A percentile compares a stretch with the other conserved stretches of the same genome.
phyloP scores from a whole-genome alignment of 35 echinoderm and acorn worm genomes.

The Anneissia japonica region DNA sequence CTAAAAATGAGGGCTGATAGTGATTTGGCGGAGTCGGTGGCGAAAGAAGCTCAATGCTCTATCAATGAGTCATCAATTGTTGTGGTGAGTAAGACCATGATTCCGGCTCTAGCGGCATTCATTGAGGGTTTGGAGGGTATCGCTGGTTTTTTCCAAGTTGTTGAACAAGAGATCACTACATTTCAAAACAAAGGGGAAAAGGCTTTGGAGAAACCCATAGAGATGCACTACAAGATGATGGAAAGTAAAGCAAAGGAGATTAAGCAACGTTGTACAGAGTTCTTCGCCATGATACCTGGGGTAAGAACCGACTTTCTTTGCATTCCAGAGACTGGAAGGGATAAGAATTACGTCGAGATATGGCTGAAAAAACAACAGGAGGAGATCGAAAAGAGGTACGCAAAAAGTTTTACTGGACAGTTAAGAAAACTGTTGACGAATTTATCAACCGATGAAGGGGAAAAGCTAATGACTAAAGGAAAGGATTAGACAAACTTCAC shows the following conservation, averaged over 20 bases:
- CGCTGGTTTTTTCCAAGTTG: background rate
- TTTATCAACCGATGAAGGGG: background rate
- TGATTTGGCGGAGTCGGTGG: background rate
- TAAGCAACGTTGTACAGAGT: background rate
- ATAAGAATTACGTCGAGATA: constrained; percentile 11
- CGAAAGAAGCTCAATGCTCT: background rate
- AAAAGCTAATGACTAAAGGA: background rate
- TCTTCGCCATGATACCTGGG: constrained; percentile 9
- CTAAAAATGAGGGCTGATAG: background rate
- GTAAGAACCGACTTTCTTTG: background rate
- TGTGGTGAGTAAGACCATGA: background rate
- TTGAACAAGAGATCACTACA: background rate
- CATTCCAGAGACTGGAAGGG: background rate
- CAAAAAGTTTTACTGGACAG: background rate
- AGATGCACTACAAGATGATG: constrained; percentile 15
- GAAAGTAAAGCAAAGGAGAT: constrained; percentile 9
- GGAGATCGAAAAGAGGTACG: background rate
- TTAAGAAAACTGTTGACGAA: background rate
- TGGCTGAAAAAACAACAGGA: background rate
- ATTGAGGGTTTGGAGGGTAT: background rate
- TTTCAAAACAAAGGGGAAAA: constrained; percentile 1
- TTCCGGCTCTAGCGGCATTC: background rate
- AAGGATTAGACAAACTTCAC: too few species aligned
- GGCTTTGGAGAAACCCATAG: background rate
- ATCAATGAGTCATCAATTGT: background rate